Base-by-base conservation (phyloP, 2,113 vertebrate genomes). In the Cathartes aura region DNA sequence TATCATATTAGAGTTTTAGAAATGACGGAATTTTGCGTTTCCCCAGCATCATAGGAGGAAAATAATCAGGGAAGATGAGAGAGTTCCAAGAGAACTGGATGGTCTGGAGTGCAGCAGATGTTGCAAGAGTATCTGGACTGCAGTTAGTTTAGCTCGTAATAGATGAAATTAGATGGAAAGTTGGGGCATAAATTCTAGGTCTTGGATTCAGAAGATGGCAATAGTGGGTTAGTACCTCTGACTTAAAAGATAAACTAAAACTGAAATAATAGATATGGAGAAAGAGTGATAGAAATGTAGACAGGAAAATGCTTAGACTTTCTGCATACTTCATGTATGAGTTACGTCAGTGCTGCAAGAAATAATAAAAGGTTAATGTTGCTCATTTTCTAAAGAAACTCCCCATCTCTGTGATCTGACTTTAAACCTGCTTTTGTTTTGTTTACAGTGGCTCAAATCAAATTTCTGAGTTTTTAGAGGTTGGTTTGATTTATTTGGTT, bases 361-460 rank as follows among this genome's bases (percentile, higher is more conserved):
- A 80, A 63, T 48, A 70, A 40, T 70, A 34, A 68, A 48, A 84
- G 6, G 30, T 53, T 72, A 32, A 55, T 52, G 12, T 55, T 84
- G 40, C 8, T 50, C 9, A 26, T 36, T 30, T 90, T 47, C 47
- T 87, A n/a, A 62, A 86, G 38, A 92, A 59, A 32, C 32, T 36
- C 45, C 6, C 79, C 15, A 11, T 34, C 30, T 43, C 43, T 22
- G 34, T 79, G 32, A 48, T 50, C 38, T 91, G 30, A 59, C 24
- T 87, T 96, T 83, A 78, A 74, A 71, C 82, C 40, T 91, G 55
- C 30, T 67, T 79, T 94, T 90, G 16, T 52, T 68, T 60, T 29
- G 19, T 23, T 24, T 45, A 36, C 14, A 78, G 47, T n/a, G 18
- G 34, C 55, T 93, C 56, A 80, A 74, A 86, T 52, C 2, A 58